phyloP scores from a whole-genome alignment of 2,797 vertebrate genomes.

The Thunnus albacares region DNA sequence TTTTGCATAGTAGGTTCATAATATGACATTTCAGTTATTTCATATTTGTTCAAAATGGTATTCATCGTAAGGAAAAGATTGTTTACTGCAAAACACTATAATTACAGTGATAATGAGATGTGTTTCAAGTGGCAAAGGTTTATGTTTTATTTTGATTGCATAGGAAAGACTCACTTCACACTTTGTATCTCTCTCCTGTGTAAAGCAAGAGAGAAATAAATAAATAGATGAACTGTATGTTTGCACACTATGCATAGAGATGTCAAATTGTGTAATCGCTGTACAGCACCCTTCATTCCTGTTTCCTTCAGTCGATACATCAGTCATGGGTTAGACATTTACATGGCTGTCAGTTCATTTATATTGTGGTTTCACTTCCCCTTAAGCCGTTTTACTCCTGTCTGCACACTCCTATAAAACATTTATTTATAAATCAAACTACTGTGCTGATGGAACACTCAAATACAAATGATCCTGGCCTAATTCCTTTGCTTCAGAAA shows the following conservation, averaged over 20 bases:
- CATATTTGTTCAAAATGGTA: neutral
- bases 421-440: slow-evolving; percentile 38
- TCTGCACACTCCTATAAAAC: neutral
- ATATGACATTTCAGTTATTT: neutral
- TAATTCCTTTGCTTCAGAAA: slow-evolving; percentile 16
- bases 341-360: slow-evolving; percentile 34
- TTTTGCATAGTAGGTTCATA: neutral
- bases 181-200: neutral
- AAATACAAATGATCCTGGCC: slow-evolving; percentile 35
- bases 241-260: slow-evolving; percentile 2
- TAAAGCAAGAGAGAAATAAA: neutral
- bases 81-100: neutral
- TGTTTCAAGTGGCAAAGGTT: neutral
- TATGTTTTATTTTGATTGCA: neutral
- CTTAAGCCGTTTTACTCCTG: slow-evolving; percentile 20
- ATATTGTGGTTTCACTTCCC: slow-evolving; percentile 3
- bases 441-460: slow-evolving; percentile 27
- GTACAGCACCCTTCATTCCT: slow-evolving; percentile 5
- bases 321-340: slow-evolving; percentile 18
- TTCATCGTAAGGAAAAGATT: neutral
- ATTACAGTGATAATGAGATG: neutral
- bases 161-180: neutral
- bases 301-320: slow-evolving; percentile 8
- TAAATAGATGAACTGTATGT: neutral
- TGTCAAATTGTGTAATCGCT: slow-evolving; percentile 13